Evolutionary conservation across 2,113 vertebrate species (phyloP).

Genomic region (Engystomops pustulosus): DNA sequence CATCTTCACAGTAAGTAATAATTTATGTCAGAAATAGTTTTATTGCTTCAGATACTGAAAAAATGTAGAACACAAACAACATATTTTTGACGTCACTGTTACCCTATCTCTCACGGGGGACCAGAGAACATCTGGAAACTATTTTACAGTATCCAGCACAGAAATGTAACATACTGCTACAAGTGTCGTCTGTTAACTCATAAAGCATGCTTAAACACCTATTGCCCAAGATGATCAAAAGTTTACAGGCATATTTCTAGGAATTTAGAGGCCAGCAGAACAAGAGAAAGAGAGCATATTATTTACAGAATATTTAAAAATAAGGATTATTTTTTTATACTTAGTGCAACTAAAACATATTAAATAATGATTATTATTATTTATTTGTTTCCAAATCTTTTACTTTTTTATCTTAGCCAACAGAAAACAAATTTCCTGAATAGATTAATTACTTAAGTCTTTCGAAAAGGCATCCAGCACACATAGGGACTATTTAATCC

Average conservation of each 20-base stretch:
- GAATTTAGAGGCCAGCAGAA: not conserved
- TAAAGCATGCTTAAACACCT: slow-evolving; percentile 10
- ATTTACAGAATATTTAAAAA: not conserved
- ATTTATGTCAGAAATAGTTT: not conserved
- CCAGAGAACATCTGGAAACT: slow-evolving; percentile 35
- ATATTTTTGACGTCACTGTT: slow-evolving; percentile 18
- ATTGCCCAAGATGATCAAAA: not conserved
- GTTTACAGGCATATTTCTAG: not conserved
- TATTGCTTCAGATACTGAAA: slow-evolving; percentile 27
- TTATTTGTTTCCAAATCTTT: not conserved
- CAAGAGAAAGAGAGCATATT: not conserved
- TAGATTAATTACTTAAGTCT: no score
- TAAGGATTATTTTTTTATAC: not conserved
- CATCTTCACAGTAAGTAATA: not conserved
- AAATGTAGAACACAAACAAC: slow-evolving; percentile 12
- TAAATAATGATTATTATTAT: no score
- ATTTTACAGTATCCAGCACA: slow-evolving; percentile 8
- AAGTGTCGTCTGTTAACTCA: slow-evolving; percentile 13
- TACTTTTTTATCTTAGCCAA: not conserved
- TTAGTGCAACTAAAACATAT: not conserved
- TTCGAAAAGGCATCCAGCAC: no score
- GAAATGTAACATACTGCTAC: slow-evolving; percentile 5
- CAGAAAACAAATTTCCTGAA: not conserved
- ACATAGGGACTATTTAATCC: no score
- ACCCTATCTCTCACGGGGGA: slow-evolving; percentile 14